Evolutionary conservation across 2,113 vertebrate genomes (phyloP).

Genomic region (Laterallus jamaicensis): DNA sequence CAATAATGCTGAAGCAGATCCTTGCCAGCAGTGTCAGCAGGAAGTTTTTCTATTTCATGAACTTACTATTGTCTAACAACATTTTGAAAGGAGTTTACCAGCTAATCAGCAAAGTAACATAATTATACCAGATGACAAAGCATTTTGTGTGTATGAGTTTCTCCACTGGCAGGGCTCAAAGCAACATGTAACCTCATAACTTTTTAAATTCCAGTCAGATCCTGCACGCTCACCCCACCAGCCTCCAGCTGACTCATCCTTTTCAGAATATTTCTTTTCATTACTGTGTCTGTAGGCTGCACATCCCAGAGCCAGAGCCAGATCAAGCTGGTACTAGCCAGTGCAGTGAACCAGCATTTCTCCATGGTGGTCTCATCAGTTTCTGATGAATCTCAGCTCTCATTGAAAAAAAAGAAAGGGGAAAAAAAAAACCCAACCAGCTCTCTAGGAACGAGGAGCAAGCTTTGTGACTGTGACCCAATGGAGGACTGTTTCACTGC

Average conservation of each 20-base stretch:
- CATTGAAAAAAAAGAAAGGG: background rate
- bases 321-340: slow-evolving; percentile 26
- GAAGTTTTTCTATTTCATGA: background rate
- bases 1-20: rapidly evolving
- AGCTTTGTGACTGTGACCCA: background rate
- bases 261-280: slow-evolving; percentile 66
- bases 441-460: background rate
- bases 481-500: background rate
- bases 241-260: slow-evolving; percentile 68
- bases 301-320: background rate
- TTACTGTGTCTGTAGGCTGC: slow-evolving; percentile 37
- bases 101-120: slow-evolving; percentile 18
- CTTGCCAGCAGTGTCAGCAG: rapidly evolving
- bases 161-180: slow-evolving; percentile 15
- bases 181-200: slow-evolving; percentile 36
- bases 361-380: background rate
- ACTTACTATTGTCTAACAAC: slow-evolving; percentile 32
- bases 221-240: background rate
- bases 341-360: background rate
- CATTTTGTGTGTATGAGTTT: background rate
- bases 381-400: background rate
- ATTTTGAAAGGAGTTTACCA: slow-evolving; percentile 31
- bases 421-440: background rate
- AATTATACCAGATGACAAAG: slow-evolving; percentile 46
- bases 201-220: slow-evolving; percentile 67